Base-by-base conservation (phyloP, 1,140 invertebrate genomes). In the Schmidtea mediterranea region DNA sequence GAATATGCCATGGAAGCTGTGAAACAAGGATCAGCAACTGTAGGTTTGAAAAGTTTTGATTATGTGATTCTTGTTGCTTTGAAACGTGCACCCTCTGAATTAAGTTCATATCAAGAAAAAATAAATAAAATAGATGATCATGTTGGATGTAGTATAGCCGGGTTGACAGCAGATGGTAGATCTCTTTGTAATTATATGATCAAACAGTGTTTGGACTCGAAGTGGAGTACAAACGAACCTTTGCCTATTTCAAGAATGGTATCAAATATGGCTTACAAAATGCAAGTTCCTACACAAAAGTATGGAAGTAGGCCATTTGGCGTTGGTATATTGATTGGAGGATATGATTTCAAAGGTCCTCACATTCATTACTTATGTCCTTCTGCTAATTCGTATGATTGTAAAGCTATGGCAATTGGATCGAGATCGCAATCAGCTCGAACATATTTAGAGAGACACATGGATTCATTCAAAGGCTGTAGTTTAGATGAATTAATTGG, bases 1-100 rank as follows among this genome's bases (percentile, higher is more conserved):
- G 90, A 98, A 66, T 97, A 98, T 73, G 92, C 90, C 0, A 95
- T 97, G 83, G 92, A 98, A 71, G 89, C 92, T 1, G 90, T 98
- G 0, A 95, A 95, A 64, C 74, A 94, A 53, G 92, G 71, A 6
- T 83, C 87, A 21, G 86, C 86, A 0, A 89, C 86, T 12, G 83
- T 98, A 12, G 92, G 82, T 3, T 65, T 98, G 10, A 97, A 97
- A 67, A 89, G 78, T 55, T 76, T 78, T 49, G 79, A 79, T 50
- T 80, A 83, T 69, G 86, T 87, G 36, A 77, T 92, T 21, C 63
- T 98, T 1, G 79, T 94, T 53, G 90, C 89, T 23, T 65, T 97
- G n/a, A 95, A 94, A 62, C 72, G 89, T 64, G 82, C 87, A 2
- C 76, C 84, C 0, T 87, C 82, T 50, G 89, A 97, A 64, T 63